These are phyloP conservation scores for Drosophila colorata DNA, from an alignment of 2,888 invertebrate genomes.

Conservation along the genomic window DNA sequence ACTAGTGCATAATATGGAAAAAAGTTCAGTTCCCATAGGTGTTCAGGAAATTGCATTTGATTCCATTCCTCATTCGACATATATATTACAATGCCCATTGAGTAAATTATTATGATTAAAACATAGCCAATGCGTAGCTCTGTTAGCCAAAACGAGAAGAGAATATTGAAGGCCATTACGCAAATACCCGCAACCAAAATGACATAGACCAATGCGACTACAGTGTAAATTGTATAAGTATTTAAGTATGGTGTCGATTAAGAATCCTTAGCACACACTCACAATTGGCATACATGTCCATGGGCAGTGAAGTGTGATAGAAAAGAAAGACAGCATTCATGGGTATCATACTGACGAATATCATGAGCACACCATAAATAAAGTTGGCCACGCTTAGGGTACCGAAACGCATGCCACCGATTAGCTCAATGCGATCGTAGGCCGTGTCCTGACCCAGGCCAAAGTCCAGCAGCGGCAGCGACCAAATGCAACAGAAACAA, in stretches of 20 bases:
- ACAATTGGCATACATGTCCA: constrained; percentile 19
- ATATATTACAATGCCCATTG: constrained; percentile 35
- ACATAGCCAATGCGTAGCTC: constrained; percentile 37
- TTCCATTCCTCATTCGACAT: constrained; percentile 11
- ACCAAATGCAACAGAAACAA: constrained; percentile 38
- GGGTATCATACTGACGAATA: constrained; percentile 24
- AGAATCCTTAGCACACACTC: constrained; percentile 5
- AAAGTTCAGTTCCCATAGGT: neutral
- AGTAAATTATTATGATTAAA: constrained; percentile 20
- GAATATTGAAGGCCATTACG: constrained; percentile 38
- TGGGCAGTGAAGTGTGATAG: constrained; percentile 7
- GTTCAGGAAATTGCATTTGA: neutral
- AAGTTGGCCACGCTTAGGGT: constrained; percentile 31
- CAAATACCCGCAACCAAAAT: constrained; percentile 33
- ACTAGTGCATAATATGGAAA: constrained; percentile 41
- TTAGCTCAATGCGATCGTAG: constrained; percentile 32
- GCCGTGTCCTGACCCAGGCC: constrained; percentile 7
- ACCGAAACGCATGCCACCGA: constrained; percentile 37
- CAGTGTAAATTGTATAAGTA: neutral
- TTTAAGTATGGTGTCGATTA: too few species aligned
- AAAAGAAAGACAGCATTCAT: constrained; percentile 25
- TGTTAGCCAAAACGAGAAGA: constrained; percentile 30
- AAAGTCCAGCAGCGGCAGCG: constrained; percentile 25
- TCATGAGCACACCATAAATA: constrained; percentile 19
- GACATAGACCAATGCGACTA: constrained; percentile 21